Conservation (phyloP, 2,113 vertebrate genomes). For the Lontra canadensis region DNA sequence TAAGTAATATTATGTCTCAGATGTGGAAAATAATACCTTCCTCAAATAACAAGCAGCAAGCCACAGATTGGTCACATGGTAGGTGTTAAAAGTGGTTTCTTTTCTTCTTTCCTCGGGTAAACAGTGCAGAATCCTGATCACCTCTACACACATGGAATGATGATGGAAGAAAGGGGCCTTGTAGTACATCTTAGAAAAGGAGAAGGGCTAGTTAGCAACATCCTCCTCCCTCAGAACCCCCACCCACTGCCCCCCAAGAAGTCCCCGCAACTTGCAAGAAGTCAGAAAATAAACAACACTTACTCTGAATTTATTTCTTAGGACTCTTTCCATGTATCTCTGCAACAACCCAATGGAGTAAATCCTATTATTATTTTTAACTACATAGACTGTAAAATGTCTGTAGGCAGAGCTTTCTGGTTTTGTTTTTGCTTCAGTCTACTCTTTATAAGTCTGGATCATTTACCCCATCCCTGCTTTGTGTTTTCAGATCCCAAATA, state of each 20-base stretch:
- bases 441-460: neutral
- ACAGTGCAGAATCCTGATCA: neutral
- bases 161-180: neutral
- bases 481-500: conserved; percentile 13
- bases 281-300: neutral
- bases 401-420: neutral
- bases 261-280: neutral
- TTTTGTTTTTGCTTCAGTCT: neutral
- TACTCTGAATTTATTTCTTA: neutral
- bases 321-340: neutral
- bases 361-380: conserved; percentile 34
- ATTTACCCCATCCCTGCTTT: neutral
- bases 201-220: neutral
- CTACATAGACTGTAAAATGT: neutral
- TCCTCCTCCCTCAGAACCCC: neutral
- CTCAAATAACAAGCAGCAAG: neutral
- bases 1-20: neutral
- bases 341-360: neutral
- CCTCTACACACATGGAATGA: neutral
- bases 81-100: neutral
- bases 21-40: neutral
- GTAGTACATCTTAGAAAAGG: neutral
- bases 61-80: neutral
- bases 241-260: neutral
- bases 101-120: neutral